Base-by-base conservation (phyloP, 2,113 vertebrate genomes). In the Scomber scombrus region DNA sequence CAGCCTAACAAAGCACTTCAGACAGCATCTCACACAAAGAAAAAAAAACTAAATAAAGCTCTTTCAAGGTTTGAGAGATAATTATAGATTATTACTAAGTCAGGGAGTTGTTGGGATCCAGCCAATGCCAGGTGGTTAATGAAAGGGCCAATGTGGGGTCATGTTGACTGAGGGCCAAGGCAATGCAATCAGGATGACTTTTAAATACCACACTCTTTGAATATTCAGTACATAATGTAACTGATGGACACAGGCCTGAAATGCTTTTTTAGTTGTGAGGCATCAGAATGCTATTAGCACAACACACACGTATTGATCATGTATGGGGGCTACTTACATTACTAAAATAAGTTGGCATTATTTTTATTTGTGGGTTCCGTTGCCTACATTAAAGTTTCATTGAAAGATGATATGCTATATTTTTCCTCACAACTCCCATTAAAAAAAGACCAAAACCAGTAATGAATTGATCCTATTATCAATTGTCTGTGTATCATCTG, bases 21-120 rank as follows among this genome's bases (percentile, higher is more conserved):
- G 85, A 68, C 72, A 4, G n/a, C 71, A 72, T 75, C 62, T 40
- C 65, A 40, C 21, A 67, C 85, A 85, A 47, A 16, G 84, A 81
- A 85, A 51, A 31, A 13, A 63, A 23, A 34, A 78, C 72, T 26
- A 26, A 26, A 26, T 26, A 26, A 69, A 74, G 60, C 68, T 80
- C 72, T 85, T 80, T 83, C 82, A 88, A 85, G 84, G 73, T 87
- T 89, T 79, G 43, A 67, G 63, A 85, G 84, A 89, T 91, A 88
- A 91, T 91, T 87, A 87, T 86, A 90, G 56, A 90, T 88, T 83
- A 83, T 88, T 82, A 85, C 76, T 49, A 81, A 71, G 60, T 49
- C 69, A 75, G 68, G n/a, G 52, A 65, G 79, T 71, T 50, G 77
- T 65, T 46, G 62, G 56, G 55, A 71, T 78, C 80, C 75, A 83